A percentile compares a stretch with the other conserved stretches of the same genome.
phyloP scores from a whole-genome alignment of 2,113 vertebrate species.

The Colius striatus region DNA sequence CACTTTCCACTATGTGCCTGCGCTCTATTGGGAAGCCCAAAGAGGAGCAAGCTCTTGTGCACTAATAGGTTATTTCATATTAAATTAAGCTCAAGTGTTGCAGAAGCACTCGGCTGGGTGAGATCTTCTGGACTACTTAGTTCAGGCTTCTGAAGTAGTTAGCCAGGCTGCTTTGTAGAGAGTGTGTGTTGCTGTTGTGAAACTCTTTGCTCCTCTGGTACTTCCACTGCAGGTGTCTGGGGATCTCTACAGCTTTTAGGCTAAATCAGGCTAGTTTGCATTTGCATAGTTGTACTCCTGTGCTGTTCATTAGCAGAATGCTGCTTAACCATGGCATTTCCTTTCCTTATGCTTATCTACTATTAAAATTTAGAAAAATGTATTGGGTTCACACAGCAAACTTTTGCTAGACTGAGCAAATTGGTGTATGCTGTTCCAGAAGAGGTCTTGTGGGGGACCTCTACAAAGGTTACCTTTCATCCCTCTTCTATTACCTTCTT shows the following conservation, averaged over 20 bases:
- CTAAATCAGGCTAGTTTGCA: neutral
- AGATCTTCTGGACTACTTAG: neutral
- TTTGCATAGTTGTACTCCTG: neutral
- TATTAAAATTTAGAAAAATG: neutral
- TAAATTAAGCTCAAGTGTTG: neutral
- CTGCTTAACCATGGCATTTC: neutral
- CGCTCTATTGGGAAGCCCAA: neutral
- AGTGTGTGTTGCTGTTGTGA: neutral
- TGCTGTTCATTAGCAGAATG: neutral
- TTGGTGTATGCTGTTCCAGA: neutral
- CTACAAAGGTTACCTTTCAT: neutral
- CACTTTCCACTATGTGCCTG: neutral
- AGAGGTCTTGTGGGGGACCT: neutral
- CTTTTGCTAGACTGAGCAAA: neutral
- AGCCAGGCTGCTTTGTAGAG: neutral
- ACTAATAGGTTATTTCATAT: neutral
- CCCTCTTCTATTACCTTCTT: neutral
- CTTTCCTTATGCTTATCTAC: neutral
- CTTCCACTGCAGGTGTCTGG: neutral
- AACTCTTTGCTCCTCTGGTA: neutral
- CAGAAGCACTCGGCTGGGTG: neutral
- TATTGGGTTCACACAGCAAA: neutral
- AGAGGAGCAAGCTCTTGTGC: neutral
- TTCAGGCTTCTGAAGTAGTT: neutral
- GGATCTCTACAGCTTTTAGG: neutral